phyloP scores from a whole-genome alignment of 2,113 vertebrate genomes.

The Saimiri boliviensis region DNA sequence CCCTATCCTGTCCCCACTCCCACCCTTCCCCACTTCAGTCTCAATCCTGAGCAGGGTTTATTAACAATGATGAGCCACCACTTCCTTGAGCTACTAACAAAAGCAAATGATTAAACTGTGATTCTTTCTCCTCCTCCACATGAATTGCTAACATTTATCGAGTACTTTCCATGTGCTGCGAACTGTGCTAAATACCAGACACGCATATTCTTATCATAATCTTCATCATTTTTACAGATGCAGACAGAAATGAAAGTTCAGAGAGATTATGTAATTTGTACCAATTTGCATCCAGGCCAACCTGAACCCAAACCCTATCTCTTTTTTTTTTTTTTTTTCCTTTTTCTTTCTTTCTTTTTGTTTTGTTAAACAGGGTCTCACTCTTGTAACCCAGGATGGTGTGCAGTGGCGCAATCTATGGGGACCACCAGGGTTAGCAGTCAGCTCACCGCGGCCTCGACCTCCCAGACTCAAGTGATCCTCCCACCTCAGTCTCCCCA shows the following conservation, averaged over 20 bases:
- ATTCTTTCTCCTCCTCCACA: not conserved
- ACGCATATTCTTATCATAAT: not conserved
- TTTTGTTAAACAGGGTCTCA: no score
- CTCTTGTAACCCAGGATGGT: no score
- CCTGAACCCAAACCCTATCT: not conserved
- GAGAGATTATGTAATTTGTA: not conserved
- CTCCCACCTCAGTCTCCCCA: no score
- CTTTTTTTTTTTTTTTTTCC: not conserved
- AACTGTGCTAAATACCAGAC: not conserved
- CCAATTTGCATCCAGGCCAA: not conserved
- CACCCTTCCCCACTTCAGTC: not conserved
- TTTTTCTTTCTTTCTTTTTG: no score
- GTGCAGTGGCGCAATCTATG: no score
- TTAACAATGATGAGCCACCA: not conserved
- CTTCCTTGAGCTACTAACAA: not conserved
- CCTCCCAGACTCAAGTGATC: no score
- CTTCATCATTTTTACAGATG: not conserved
- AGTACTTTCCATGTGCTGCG: not conserved
- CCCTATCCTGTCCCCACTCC: no score
- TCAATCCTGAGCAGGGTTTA: not conserved
- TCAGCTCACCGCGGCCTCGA: no score
- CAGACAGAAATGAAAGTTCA: not conserved
- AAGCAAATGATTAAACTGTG: not conserved
- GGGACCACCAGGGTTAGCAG: no score
- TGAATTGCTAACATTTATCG: not conserved